Evolutionary conservation across 35 echinoderm and acorn worm genomes (phyloP), one percentile per base, ranked within the genome.

Genomic region (Chiridota heheva): DNA sequence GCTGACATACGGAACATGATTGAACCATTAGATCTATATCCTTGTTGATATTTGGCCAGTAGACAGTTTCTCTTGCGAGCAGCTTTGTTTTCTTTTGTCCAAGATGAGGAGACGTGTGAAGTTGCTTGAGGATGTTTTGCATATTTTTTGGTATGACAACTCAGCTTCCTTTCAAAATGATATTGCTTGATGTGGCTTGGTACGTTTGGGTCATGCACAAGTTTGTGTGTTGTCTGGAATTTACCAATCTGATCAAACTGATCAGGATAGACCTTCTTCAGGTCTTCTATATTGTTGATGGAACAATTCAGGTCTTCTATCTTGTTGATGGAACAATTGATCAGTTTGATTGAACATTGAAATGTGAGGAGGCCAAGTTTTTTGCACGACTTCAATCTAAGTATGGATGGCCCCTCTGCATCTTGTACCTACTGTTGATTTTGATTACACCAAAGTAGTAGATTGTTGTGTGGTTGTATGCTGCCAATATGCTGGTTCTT

Each of bases 141-240:
- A 73, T 73, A 8, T 51, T 24, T 51, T 30, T 22, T 26, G 43
- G 69, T 28, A 72, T 45, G 13, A 72, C 31, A 13, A 45, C 69
- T 30, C 48, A 44, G 17, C 40, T 43, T 2, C 25, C 36, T 16
- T 2, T 25, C 69, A 20, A 38, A 72, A 72, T 28, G 37, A 44
- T 45, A 44, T 72, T 72, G 40, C 28, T 67, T 26, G 16, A 63
- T 63, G 39, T 66, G 78, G 39, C 78, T 81, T 29, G 78, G 78
- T 1, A 81, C 78, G 38, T 81, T 81, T 6, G 40, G 78, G n/a
- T 81, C 78, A 1, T 46, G 13, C 33, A 73, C 69, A 44, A 75
- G 83, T 32, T 86, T 72, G 7, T 86, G 83, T 8, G 4, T 22
- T 17, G 53, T 76, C 31, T 86, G 57, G 59, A 86, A 86, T 18